Conservation (phyloP, 2,888 invertebrate species). For the Trichogramma evanescens region DNA sequence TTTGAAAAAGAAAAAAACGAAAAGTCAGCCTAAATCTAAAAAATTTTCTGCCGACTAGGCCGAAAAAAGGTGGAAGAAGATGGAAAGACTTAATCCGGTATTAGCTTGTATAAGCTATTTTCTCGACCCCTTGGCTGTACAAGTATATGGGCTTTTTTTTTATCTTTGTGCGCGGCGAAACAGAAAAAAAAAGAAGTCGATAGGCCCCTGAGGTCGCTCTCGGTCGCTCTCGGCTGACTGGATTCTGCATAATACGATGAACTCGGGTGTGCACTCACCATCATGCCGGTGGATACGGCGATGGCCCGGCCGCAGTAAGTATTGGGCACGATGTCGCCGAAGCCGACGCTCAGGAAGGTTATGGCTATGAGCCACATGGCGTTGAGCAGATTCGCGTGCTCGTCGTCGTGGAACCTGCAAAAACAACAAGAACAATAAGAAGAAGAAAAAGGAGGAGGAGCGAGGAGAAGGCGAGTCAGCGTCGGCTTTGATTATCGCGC, state of each 20-base stretch:
- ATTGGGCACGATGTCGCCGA: slow-evolving; percentile 99
- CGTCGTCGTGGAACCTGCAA: slow-evolving; percentile 91
- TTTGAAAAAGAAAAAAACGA: no score
- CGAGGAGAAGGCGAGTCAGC: no score
- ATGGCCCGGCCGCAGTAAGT: slow-evolving; percentile 99
- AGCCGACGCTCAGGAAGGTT: slow-evolving; percentile 99
- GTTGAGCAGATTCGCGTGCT: slow-evolving; percentile 97
- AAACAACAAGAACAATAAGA: background rate
- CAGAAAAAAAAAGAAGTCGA: background rate
- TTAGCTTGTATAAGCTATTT: slow-evolving; percentile 6
- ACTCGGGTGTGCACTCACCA: slow-evolving; percentile 65
- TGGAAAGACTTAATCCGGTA: slow-evolving; percentile 2
- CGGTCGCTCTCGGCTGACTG: background rate
- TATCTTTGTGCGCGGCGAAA: background rate
- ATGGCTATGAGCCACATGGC: slow-evolving; percentile 99
- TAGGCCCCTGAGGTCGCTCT: background rate
- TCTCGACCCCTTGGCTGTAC: background rate
- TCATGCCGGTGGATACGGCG: slow-evolving; percentile 97
- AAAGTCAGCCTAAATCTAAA: no score
- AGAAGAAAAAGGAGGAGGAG: no score
- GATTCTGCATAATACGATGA: background rate
- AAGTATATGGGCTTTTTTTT: background rate
- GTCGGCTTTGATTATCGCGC: no score
- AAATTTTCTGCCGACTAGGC: slow-evolving; percentile 2
- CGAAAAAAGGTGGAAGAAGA: background rate